These are phyloP conservation scores for Acropora tenuis DNA, from an alignment of 64 coral and sea anemone genomes.

Conservation along the genomic window DNA sequence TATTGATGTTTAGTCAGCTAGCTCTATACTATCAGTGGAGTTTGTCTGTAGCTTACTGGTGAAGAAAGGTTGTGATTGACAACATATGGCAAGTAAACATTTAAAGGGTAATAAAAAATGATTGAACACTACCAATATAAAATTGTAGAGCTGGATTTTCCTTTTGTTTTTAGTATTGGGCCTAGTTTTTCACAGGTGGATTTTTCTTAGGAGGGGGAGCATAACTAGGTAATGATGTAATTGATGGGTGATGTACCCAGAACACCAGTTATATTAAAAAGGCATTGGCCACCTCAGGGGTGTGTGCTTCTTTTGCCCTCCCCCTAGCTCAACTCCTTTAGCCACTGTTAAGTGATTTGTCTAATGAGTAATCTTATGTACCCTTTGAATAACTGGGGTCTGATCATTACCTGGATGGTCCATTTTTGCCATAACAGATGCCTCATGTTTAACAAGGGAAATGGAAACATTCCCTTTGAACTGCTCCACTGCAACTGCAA, in stretches of 20 bases:
- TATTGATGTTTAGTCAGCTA: neutral
- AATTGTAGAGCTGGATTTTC: neutral
- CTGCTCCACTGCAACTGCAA: slow-evolving; percentile 31
- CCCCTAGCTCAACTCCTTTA: neutral
- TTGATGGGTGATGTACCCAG: no score
- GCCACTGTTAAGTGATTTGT: neutral
- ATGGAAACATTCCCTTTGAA: neutral
- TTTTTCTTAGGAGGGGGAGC: neutral
- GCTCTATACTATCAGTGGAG: neutral
- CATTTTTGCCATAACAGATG: slow-evolving; percentile 7
- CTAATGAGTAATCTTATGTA: neutral
- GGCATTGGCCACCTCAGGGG: no score
- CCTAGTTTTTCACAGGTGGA: no score
- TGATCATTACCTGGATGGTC: slow-evolving; percentile 50
- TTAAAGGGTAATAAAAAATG: neutral
- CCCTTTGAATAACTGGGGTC: neutral
- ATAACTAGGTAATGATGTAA: no score
- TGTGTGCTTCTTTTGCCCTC: no score
- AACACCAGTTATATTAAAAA: no score
- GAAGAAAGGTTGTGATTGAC: no score
- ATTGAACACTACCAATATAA: neutral
- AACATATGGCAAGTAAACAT: neutral
- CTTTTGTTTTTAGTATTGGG: no score
- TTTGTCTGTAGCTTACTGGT: no score
- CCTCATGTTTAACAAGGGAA: slow-evolving; percentile 1